These are phyloP conservation scores for Oceanodroma tethys DNA, from an alignment of 2,113 vertebrate species.

Conservation along the genomic window DNA sequence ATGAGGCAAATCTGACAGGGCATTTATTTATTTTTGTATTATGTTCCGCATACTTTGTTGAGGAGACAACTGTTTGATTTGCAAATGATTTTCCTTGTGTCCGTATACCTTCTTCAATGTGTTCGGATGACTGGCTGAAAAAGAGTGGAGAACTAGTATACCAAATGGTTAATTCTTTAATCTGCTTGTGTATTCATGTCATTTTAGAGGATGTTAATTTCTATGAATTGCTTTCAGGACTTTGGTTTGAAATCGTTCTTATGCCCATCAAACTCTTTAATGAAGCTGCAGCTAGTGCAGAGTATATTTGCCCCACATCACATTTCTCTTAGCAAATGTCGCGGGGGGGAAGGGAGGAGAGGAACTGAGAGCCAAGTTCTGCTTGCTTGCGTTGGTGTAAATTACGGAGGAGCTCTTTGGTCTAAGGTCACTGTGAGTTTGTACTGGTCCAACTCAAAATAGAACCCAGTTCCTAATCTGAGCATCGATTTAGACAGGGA, in stretches of 20 bases:
- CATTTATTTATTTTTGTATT: constrained; percentile 45
- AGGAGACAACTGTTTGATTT: constrained; percentile 62
- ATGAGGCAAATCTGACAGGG: constrained; percentile 46
- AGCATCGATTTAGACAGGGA: not conserved
- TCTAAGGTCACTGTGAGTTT: not conserved
- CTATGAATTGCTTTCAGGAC: not conserved
- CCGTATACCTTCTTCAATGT: constrained; percentile 49
- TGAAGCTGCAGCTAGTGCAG: constrained; percentile 1
- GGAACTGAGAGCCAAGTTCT: not conserved
- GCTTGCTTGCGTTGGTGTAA: not conserved
- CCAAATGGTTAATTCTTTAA: constrained; percentile 50
- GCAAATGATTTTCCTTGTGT: constrained; percentile 44
- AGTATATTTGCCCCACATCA: not conserved
- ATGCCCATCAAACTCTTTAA: not conserved
- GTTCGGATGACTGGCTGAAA: constrained; percentile 41
- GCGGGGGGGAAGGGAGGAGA: not conserved
- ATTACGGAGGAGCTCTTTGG: not conserved
- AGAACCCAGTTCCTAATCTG: not conserved
- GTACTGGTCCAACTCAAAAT: not conserved
- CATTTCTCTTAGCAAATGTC: not conserved
- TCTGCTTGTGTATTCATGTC: not conserved
- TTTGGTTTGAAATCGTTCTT: not conserved
- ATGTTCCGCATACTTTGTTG: constrained; percentile 17
- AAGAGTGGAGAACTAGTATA: constrained; percentile 47
- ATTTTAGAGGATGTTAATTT: constrained; percentile 21